phyloP scores from a whole-genome alignment of 2,888 invertebrate species.

The Seladonia tumulorum region DNA sequence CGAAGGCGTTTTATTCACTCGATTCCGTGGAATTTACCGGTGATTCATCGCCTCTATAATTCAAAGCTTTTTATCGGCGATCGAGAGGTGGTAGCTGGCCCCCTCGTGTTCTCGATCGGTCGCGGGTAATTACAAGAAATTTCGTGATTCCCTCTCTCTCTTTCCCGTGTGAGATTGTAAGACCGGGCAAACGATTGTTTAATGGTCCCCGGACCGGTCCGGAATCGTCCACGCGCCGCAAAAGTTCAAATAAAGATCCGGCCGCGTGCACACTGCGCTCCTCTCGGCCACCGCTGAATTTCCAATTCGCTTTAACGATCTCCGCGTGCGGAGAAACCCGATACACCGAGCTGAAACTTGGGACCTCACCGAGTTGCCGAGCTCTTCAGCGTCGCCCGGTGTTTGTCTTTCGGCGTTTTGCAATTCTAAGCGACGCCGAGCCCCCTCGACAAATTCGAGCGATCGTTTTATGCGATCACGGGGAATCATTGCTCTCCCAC shows the following conservation, averaged over 20 bases:
- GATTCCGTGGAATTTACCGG: conserved; percentile 24
- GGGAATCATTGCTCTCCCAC: neutral
- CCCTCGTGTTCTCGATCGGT: neutral
- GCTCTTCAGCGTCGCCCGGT: neutral
- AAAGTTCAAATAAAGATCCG: conserved; percentile 23
- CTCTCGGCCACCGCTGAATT: neutral
- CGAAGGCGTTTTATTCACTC: conserved; percentile 12
- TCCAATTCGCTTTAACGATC: neutral
- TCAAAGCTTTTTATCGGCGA: conserved; percentile 42
- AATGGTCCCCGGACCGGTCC: neutral
- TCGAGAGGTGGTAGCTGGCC: conserved; percentile 15
- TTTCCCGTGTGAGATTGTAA: neutral
- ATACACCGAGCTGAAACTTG: neutral
- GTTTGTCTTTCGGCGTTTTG: neutral
- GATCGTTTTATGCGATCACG: neutral
- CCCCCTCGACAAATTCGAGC: neutral
- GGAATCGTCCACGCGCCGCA: conserved; percentile 13
- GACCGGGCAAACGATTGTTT: neutral
- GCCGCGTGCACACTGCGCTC: neutral
- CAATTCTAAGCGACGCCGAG: neutral
- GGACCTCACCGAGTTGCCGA: neutral
- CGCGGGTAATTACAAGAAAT: neutral
- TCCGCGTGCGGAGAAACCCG: neutral
- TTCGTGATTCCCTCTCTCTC: neutral
- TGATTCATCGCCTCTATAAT: conserved; percentile 42